Conservation (phyloP, 2,888 invertebrate genomes). For the Caenorhabditis panamensis region DNA sequence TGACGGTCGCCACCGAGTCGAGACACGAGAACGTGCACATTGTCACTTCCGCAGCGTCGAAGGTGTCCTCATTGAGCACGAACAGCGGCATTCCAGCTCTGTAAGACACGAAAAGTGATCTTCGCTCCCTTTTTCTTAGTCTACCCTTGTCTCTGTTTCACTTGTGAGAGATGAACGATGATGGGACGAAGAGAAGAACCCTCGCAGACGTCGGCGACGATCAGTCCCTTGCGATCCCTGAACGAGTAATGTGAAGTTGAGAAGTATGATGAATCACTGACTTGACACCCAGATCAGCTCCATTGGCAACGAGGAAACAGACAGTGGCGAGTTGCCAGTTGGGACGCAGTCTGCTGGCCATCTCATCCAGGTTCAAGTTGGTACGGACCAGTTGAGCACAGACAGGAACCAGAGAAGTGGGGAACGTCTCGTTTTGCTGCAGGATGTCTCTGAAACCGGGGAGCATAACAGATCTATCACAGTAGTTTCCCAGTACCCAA, state of each 20-base stretch:
- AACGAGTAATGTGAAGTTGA: background rate
- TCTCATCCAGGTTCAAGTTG: conserved; percentile 66
- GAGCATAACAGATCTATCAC: background rate
- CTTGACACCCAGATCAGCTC: conserved; percentile 65
- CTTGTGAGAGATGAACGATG: conserved; percentile 42
- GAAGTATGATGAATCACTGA: conserved; percentile 3
- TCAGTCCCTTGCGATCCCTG: conserved; percentile 59
- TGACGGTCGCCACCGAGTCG: conserved; percentile 67
- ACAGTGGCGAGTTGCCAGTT: conserved; percentile 68
- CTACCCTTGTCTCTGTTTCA: conserved; percentile 31
- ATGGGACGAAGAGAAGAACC: conserved; percentile 49
- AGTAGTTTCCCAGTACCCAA: conserved; percentile 15
- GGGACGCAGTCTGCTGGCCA: conserved; percentile 65
- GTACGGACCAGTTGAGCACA: conserved; percentile 53
- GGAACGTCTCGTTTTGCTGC: conserved; percentile 34
- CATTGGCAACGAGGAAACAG: conserved; percentile 65
- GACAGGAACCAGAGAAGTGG: conserved; percentile 33
- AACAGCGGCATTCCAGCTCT: conserved; percentile 64
- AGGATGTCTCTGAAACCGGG: conserved; percentile 40
- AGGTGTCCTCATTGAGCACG: conserved; percentile 38
- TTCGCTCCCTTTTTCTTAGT: too few species aligned
- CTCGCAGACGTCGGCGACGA: conserved; percentile 49
- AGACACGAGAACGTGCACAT: conserved; percentile 74
- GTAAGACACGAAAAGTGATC: background rate
- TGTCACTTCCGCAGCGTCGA: conserved; percentile 64